Evolutionary conservation across 1,140 invertebrate genomes (phyloP).

Genomic region (Caerostris extrusa): DNA sequence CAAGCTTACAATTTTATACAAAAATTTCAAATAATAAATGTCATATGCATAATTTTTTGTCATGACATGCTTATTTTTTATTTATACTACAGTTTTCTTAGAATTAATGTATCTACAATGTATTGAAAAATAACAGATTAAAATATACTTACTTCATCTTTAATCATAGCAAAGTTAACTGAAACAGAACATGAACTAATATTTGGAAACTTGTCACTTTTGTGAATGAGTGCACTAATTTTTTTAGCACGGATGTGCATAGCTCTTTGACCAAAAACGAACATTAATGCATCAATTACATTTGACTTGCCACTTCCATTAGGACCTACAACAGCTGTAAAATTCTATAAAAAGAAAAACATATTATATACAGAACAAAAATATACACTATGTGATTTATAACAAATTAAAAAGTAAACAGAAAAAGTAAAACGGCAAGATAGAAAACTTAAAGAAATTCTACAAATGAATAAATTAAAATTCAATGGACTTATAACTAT

Average conservation of each 20-base stretch:
- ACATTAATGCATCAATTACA: conserved; percentile 99
- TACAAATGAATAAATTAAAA: too few species aligned
- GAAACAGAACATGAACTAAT: conserved; percentile 91
- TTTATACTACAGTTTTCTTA: too few species aligned
- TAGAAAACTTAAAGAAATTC: too few species aligned
- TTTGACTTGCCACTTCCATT: conserved; percentile 99
- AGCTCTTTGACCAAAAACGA: conserved; percentile 98
- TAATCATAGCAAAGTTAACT: conserved; percentile 94
- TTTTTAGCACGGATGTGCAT: conserved; percentile 98
- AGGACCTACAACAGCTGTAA: conserved; percentile 98
- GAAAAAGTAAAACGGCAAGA: neutral
- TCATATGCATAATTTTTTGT: too few species aligned
- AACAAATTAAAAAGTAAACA: neutral
- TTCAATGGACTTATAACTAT: too few species aligned
- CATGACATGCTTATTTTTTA: too few species aligned
- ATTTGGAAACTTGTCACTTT: conserved; percentile 92
- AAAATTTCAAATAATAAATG: too few species aligned
- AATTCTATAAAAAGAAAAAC: conserved; percentile 86
- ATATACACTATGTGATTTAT: neutral
- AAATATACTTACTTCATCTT: conserved; percentile 85
- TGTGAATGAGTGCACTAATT: conserved; percentile 95
- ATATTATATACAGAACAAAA: neutral
- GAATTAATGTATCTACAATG: too few species aligned
- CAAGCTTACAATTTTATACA: too few species aligned
- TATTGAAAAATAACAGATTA: too few species aligned